Conservation (phyloP, 2,113 vertebrate species). For the Lipophrys pholis region DNA sequence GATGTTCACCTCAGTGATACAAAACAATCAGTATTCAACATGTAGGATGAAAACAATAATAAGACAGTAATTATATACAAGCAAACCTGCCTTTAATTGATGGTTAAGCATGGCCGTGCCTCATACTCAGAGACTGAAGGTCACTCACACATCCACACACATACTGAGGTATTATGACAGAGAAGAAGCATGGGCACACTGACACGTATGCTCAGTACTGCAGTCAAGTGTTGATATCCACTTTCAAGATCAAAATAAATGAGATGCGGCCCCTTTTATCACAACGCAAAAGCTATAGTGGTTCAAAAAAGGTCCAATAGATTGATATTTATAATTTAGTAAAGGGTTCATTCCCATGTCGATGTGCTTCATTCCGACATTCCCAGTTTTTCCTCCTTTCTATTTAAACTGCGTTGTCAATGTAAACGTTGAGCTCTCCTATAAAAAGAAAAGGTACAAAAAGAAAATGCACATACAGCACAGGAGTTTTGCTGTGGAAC, state of each 20-base stretch:
- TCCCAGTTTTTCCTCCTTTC: too few species aligned
- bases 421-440: neutral
- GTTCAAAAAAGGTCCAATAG: too few species aligned
- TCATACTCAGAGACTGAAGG: neutral
- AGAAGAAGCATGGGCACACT: too few species aligned
- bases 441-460: neutral
- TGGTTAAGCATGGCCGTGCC: neutral
- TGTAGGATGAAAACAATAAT: neutral
- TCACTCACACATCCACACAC: neutral
- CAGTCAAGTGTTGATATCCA: too few species aligned
- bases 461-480: neutral
- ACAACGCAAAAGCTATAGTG: too few species aligned
- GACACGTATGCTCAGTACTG: too few species aligned
- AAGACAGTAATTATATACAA: neutral
- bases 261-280: too few species aligned
- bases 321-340: too few species aligned
- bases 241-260: too few species aligned
- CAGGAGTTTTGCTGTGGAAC: neutral
- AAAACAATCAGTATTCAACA: neutral
- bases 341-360: too few species aligned
- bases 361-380: too few species aligned
- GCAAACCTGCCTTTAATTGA: slow-evolving; percentile 5
- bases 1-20: neutral
- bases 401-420: neutral
- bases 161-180: too few species aligned